Percentiles rank a stretch among this genome's conserved stretches.
These are phyloP conservation scores for Branchellion lobata DNA, from an alignment of 2,888 invertebrate genomes.

Conservation along the genomic window DNA sequence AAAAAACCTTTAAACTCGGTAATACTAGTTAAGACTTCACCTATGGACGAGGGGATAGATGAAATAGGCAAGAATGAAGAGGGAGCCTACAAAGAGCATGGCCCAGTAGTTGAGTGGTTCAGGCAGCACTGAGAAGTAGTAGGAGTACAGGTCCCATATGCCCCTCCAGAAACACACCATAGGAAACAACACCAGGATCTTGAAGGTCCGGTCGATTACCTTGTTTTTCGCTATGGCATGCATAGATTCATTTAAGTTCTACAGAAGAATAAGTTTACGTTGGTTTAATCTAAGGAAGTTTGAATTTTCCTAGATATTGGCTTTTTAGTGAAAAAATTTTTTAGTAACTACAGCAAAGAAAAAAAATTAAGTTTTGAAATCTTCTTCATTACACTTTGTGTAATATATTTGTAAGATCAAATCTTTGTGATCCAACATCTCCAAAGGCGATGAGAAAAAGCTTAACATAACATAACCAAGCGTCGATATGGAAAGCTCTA, in stretches of 20 bases:
- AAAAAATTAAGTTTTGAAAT: too few species aligned
- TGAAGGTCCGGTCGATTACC: slow-evolving; percentile 35
- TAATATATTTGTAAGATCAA: too few species aligned
- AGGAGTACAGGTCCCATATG: slow-evolving; percentile 48
- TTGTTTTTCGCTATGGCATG: not conserved
- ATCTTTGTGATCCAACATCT: too few species aligned
- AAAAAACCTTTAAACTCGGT: not conserved
- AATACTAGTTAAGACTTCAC: not conserved
- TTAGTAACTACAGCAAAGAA: too few species aligned
- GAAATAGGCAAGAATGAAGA: slow-evolving; percentile 43
- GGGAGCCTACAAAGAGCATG: slow-evolving; percentile 24
- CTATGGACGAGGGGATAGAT: slow-evolving; percentile 40
- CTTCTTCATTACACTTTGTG: too few species aligned
- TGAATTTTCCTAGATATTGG: too few species aligned
- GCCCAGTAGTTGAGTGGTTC: slow-evolving; percentile 31
- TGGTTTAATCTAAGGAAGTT: too few species aligned
- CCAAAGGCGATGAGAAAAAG: too few species aligned
- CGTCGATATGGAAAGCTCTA: too few species aligned
- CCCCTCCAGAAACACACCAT: slow-evolving; percentile 50
- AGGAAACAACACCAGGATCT: slow-evolving; percentile 46
- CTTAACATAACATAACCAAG: too few species aligned
- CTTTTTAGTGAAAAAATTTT: too few species aligned
- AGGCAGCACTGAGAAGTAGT: slow-evolving; percentile 38
- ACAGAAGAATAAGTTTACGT: not conserved
- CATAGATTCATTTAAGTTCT: not conserved